phyloP scores from a whole-genome alignment of 2,888 invertebrate species.

The Serrognathus titanus region DNA sequence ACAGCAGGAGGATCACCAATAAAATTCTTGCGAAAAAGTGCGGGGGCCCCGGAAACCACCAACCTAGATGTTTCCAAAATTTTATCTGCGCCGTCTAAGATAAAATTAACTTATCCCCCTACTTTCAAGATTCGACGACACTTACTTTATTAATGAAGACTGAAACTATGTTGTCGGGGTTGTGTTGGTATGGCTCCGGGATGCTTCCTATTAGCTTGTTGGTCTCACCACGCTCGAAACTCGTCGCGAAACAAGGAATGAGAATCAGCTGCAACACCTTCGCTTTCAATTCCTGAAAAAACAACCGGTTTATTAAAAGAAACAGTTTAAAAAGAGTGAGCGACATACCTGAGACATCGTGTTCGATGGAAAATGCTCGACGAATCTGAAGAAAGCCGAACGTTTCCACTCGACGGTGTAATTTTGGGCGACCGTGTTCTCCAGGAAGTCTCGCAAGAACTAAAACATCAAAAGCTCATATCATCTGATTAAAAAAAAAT shows the following conservation, averaged over 20 bases:
- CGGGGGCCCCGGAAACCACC: too few species aligned
- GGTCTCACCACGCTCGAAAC: conserved; percentile 88
- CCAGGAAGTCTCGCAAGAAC: conserved; percentile 83
- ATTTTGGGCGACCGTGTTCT: conserved; percentile 83
- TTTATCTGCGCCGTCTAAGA: background rate
- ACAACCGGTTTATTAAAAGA: background rate
- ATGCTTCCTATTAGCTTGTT: conserved; percentile 84
- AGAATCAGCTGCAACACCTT: conserved; percentile 90
- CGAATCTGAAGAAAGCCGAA: conserved; percentile 91
- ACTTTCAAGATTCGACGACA: conserved; percentile 16
- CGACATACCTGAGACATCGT: conserved; percentile 67
- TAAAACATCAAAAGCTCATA: conserved; percentile 46
- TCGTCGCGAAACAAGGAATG: conserved; percentile 90
- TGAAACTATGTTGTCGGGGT: conserved; percentile 87
- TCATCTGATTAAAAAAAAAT: background rate
- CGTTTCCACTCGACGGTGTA: conserved; percentile 95
- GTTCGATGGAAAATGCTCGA: conserved; percentile 78
- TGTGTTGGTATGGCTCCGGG: conserved; percentile 82
- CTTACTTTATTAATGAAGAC: conserved; percentile 85
- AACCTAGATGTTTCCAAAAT: too few species aligned
- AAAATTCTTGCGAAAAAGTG: too few species aligned
- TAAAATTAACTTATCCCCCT: background rate
- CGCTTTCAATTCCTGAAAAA: conserved; percentile 67
- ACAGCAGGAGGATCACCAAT: too few species aligned
- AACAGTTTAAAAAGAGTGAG: conserved; percentile 25